Base-by-base conservation (phyloP, 2,113 vertebrate species). In the Tychaedon coryphoeus region DNA sequence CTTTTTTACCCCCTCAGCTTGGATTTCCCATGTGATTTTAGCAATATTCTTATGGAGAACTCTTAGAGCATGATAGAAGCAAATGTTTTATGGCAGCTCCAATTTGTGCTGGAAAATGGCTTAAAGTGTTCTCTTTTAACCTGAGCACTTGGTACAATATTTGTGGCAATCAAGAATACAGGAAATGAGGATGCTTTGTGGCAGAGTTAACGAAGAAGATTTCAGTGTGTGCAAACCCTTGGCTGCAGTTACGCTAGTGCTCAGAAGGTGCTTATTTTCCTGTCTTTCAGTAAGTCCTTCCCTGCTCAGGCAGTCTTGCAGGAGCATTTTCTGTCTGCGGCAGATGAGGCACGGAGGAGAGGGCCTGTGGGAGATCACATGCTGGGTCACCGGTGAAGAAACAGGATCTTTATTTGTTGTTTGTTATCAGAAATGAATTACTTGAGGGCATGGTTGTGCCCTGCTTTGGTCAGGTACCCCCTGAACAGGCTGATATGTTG, bases 101-200 rank as follows among this genome's bases (percentile, higher is more conserved):
- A 78, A 84, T 91, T 82, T 5, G 14, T 77, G 48, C 80, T 80
- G 48, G 83, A 81, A 91, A 80, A 88, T 80, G 72, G 83, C 57
- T 96, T 89, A 81, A 91, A 92, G 60, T 42, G 6, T 91, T 92
- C n/a, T 86, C 70, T 91, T 81, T 88, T 89, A 95, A 94, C 93
- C 80, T 75, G 69, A 91, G 73, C 29, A 48, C 85, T 94, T 91
- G 76, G 53, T 64, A 64, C 1, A 3, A 4, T 89, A 87, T 84
- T 95, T 94, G 80, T 57, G 56, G 80, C 92, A 93, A 71, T 92
- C 80, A 81, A 72, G 93, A 93, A 60, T 4, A 24, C 33, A 61
- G 84, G 67, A 95, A 84, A 91, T 50, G 43, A 87, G 62, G 36
- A 84, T 34, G 61, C 66, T 75, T 95, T 86, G 69, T 95, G 84